phyloP scores from a whole-genome alignment of 2,888 invertebrate genomes.

The Venustoraphidia nigricollis region DNA sequence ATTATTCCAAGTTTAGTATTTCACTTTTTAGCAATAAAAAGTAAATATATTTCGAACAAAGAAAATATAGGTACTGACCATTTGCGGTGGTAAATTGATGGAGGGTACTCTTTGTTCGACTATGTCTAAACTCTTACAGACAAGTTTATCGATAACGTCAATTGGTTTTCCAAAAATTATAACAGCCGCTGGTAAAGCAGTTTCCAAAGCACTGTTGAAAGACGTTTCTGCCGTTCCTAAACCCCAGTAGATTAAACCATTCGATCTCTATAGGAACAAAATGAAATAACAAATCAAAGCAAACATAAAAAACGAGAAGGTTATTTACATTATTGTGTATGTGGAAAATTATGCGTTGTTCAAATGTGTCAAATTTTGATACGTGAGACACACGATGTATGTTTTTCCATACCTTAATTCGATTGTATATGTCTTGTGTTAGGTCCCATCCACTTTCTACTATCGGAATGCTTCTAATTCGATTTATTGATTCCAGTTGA shows the following conservation, averaged over 20 bases:
- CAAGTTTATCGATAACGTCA: constrained; percentile 52
- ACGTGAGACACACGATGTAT: neutral
- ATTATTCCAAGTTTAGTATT: constrained; percentile 2
- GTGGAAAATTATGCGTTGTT: too few relatives aligned
- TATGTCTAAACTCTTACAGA: constrained; percentile 70
- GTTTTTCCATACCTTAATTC: constrained; percentile 47
- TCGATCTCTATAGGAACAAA: constrained; percentile 38
- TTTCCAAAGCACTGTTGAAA: constrained; percentile 52
- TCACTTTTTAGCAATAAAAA: neutral
- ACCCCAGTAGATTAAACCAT: constrained; percentile 60
- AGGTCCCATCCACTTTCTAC: constrained; percentile 64
- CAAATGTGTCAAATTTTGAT: neutral
- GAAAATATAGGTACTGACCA: constrained; percentile 38
- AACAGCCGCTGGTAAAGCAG: constrained; percentile 57
- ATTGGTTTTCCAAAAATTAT: constrained; percentile 55
- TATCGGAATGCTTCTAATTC: constrained; percentile 65
- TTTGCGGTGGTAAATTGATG: constrained; percentile 69
- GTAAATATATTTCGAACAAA: neutral
- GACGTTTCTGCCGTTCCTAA: constrained; percentile 60
- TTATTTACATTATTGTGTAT: neutral
- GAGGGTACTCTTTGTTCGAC: constrained; percentile 74
- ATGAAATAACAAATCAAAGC: neutral
- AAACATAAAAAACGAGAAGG: neutral
- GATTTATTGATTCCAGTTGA: constrained; percentile 53
- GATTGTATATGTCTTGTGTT: constrained; percentile 57